These are phyloP conservation scores for Porites lutea DNA, from an alignment of 64 coral and sea anemone species.

Conservation along the genomic window DNA sequence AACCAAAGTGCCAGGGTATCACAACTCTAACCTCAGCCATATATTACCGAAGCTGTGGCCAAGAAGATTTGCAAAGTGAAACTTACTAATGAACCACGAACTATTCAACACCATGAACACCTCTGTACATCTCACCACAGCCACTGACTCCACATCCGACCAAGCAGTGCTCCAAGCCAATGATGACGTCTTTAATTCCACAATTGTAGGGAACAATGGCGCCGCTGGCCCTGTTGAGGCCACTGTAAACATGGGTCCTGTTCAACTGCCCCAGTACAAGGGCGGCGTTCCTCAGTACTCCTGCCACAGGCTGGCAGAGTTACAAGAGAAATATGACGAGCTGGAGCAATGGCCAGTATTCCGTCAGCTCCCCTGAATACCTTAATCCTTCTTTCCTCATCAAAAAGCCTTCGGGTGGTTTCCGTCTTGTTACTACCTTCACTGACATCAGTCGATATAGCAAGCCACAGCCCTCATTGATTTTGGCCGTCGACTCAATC, in stretches of 20 bases:
- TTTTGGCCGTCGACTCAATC: conserved; percentile 34
- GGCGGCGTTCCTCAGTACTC: conserved; percentile 51
- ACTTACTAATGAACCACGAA: neutral
- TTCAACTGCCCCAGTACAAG: conserved; percentile 37
- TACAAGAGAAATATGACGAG: conserved; percentile 44
- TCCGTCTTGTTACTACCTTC: conserved; percentile 58
- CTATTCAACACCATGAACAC: neutral
- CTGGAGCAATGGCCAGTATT: conserved; percentile 1
- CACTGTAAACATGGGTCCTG: conserved; percentile 32
- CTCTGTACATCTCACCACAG: conserved; percentile 23
- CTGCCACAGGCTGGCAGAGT: neutral
- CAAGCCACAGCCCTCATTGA: conserved; percentile 62
- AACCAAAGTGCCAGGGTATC: neutral
- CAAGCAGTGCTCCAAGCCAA: neutral
- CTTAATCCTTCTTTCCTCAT: conserved; percentile 62
- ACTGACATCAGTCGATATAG: conserved; percentile 46
- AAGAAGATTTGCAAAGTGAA: neutral
- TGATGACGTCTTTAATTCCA: conserved; percentile 9
- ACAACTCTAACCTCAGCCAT: too few relatives aligned
- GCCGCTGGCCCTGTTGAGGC: conserved; percentile 47
- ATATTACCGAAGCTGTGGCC: neutral
- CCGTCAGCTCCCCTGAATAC: conserved; percentile 29
- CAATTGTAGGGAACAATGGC: conserved; percentile 18
- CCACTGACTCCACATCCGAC: neutral
- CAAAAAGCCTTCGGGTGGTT: conserved; percentile 43